Conservation (phyloP, 2,888 invertebrate species). For the Stramonita haemastoma region DNA sequence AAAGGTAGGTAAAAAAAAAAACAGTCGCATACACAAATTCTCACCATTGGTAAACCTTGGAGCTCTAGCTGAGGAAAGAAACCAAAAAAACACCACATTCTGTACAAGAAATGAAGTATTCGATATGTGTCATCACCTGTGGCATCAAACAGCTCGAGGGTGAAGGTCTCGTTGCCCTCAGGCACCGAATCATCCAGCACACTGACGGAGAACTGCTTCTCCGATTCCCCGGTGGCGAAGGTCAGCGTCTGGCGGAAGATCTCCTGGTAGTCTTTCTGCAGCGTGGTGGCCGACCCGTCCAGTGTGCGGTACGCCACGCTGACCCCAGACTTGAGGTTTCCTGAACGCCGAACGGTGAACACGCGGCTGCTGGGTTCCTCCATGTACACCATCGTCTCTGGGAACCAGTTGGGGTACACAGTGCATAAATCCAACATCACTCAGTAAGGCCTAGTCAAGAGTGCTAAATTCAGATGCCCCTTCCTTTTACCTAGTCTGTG, state of each 20-base stretch:
- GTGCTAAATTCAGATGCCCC: no score
- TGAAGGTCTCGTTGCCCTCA: slow-evolving; percentile 73
- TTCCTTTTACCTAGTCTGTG: no score
- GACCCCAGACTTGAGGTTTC: slow-evolving; percentile 53
- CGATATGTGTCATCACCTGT: slow-evolving; percentile 59
- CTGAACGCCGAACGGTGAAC: slow-evolving; percentile 66
- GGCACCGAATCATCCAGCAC: slow-evolving; percentile 68
- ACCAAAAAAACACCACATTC: background rate
- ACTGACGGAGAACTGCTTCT: slow-evolving; percentile 59
- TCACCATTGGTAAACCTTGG: background rate
- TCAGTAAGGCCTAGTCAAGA: no score
- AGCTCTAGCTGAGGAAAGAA: background rate
- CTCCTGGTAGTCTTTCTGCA: slow-evolving; percentile 61
- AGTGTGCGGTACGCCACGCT: slow-evolving; percentile 68
- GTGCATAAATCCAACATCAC: background rate
- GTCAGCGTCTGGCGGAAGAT: slow-evolving; percentile 55
- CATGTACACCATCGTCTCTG: slow-evolving; percentile 56
- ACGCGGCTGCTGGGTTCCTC: slow-evolving; percentile 62
- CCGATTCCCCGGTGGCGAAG: slow-evolving; percentile 67
- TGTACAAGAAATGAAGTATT: no score
- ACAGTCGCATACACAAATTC: background rate
- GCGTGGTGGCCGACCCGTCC: slow-evolving; percentile 66
- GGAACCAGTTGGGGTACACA: background rate
- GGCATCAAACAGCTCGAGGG: slow-evolving; percentile 71
- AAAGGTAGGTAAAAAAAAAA: no score